phyloP scores from a whole-genome alignment of 2,797 vertebrate genomes.

The Scleropages formosus region DNA sequence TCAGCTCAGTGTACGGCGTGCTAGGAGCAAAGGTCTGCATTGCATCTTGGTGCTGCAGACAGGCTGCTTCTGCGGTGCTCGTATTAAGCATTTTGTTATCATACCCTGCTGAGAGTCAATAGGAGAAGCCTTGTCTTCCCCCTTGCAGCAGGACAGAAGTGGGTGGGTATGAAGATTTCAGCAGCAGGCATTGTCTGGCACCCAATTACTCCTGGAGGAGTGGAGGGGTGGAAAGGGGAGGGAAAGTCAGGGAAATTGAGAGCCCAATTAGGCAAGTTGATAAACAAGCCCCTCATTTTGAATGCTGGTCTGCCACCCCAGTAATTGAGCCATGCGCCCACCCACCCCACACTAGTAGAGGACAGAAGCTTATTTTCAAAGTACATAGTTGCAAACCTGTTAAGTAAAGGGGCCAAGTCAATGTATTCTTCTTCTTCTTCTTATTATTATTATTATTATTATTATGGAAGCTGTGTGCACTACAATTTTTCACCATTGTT shows the following conservation, averaged over 20 bases:
- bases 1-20: not conserved
- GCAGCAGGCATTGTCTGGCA: not conserved
- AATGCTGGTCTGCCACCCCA: not conserved
- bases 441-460: too few species aligned
- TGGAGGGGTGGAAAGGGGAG: not conserved
- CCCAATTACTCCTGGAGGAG: constrained; percentile 2
- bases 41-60: not conserved
- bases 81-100: not conserved
- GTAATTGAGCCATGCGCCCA: not conserved
- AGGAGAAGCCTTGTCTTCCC: not conserved
- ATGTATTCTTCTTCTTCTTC: too few species aligned
- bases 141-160: not conserved
- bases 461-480: not conserved
- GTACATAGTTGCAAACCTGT: not conserved
- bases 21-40: not conserved
- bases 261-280: constrained; percentile 4
- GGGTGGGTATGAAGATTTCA: not conserved
- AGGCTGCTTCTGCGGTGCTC: not conserved
- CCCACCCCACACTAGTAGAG: not conserved
- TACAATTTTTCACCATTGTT: too few species aligned
- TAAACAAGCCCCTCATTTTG: constrained; percentile 2
- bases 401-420: not conserved
- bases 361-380: constrained; percentile 11
- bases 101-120: not conserved
- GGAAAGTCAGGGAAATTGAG: not conserved